phyloP scores from a whole-genome alignment of 2,113 vertebrate species.

The Setophaga petechia region DNA sequence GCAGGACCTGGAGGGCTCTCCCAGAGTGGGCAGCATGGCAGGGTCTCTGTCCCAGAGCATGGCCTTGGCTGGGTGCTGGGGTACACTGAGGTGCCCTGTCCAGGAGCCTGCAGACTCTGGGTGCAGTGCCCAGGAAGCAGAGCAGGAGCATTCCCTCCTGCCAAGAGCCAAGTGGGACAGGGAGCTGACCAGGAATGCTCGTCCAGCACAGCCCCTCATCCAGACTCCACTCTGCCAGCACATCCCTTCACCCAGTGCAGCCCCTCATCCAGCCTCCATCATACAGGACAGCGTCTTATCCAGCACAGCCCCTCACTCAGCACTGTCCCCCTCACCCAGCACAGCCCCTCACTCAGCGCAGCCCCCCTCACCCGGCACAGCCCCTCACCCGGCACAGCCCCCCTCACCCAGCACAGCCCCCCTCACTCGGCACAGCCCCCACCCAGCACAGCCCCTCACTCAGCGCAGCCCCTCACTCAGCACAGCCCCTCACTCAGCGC shows the following conservation, averaged over 20 bases:
- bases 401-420: background rate
- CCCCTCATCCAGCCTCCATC: background rate
- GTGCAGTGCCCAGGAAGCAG: background rate
- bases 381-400: background rate
- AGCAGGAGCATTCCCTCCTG: background rate
- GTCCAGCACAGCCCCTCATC: background rate
- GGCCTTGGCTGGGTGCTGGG: background rate
- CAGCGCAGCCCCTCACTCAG: background rate
- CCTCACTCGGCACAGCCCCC: background rate
- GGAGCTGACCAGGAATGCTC: background rate
- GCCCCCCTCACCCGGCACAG: background rate
- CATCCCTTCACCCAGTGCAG: background rate
- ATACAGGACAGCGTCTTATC: background rate
- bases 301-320: background rate
- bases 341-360: too few relatives aligned
- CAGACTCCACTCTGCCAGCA: background rate
- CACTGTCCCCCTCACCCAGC: too few relatives aligned
- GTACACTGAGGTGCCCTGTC: background rate
- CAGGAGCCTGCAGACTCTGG: background rate
- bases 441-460: too few relatives aligned
- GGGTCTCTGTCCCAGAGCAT: background rate
- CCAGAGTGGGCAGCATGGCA: background rate
- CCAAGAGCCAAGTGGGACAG: rapidly evolving
- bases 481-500: background rate
- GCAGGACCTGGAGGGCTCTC: background rate